Conservation (phyloP, 1,140 invertebrate species). For the Drosophila kanapiae region DNA sequence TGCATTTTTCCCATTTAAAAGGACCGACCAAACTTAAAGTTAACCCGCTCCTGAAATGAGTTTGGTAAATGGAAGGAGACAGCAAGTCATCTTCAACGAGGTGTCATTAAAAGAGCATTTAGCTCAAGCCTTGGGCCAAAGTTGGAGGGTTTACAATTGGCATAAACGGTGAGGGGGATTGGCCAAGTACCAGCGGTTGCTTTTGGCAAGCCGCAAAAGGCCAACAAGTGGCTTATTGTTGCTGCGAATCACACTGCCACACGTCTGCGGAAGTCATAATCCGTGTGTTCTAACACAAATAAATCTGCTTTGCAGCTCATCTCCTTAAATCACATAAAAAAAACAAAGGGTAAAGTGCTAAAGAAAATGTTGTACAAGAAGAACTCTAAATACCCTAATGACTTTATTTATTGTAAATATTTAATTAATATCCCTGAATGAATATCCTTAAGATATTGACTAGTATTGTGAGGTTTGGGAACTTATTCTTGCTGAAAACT, state of each 20-base stretch:
- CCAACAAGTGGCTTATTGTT: conserved; percentile 61
- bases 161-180: no score
- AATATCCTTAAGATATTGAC: no score
- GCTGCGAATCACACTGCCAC: conserved; percentile 9
- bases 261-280: conserved; percentile 58
- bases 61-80: background rate
- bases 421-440: background rate
- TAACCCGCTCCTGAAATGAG: conserved; percentile 6
- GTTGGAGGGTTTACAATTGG: background rate
- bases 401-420: background rate
- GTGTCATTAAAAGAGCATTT: conserved; percentile 64
- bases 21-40: conserved; percentile 10
- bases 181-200: conserved; percentile 24
- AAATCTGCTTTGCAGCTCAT: conserved; percentile 63
- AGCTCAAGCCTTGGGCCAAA: conserved; percentile 1
- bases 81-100: conserved; percentile 52
- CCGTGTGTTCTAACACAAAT: conserved; percentile 58
- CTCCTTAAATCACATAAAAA: background rate
- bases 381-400: background rate
- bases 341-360: background rate
- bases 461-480: no score
- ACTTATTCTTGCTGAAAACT: no score
- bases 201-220: conserved; percentile 50
- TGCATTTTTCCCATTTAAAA: conserved; percentile 36
- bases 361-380: background rate